Conservation (phyloP, 2,797 vertebrate species). For the Dallia pectoralis region DNA sequence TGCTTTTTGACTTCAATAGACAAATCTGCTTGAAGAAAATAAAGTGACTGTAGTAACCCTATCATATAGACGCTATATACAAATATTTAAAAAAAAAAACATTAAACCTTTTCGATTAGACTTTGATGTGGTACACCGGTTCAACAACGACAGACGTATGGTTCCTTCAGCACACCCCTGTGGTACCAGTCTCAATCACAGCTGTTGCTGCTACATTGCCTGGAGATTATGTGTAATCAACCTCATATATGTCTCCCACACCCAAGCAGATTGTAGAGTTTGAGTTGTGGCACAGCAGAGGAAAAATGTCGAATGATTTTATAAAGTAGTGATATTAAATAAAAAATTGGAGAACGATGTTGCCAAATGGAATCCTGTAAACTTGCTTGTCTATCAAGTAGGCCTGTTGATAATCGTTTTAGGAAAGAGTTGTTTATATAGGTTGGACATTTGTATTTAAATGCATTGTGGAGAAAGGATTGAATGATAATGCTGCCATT, state of each 20-base stretch:
- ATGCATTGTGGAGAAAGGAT: too few species aligned
- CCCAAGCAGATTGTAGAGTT: not conserved
- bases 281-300: not conserved
- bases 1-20: not conserved
- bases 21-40: not conserved
- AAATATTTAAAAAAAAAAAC: too few species aligned
- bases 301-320: not conserved
- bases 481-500: too few species aligned
- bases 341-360: not conserved
- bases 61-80: too few species aligned
- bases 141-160: not conserved
- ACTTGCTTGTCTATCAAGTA: not conserved
- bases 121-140: not conserved
- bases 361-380: not conserved
- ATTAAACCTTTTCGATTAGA: not conserved
- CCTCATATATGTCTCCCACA: not conserved
- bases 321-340: not conserved
- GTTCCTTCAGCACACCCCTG: not conserved
- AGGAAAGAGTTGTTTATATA: too few species aligned
- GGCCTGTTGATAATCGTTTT: not conserved
- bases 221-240: not conserved
- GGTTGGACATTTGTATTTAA: too few species aligned
- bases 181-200: not conserved
- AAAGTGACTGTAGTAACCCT: not conserved
- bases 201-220: not conserved